Conservation (phyloP, 2,888 invertebrate species). For the Drosophila peninsularis region DNA sequence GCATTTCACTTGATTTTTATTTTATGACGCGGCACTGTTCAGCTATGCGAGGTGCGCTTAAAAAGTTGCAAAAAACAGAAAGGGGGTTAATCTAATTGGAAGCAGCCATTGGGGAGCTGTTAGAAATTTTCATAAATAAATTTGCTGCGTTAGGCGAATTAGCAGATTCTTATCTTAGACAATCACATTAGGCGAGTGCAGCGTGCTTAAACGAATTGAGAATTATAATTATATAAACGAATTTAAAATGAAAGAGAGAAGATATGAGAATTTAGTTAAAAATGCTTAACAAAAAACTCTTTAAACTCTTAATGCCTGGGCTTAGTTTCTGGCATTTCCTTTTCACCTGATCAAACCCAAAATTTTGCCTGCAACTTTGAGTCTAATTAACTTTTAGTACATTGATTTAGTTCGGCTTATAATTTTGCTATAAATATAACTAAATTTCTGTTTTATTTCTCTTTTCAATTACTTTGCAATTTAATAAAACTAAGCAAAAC, state of each 20-base stretch:
- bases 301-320: too few relatives aligned
- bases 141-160: neutral
- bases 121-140: slow-evolving; percentile 6
- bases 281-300: too few relatives aligned
- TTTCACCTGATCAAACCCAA: too few relatives aligned
- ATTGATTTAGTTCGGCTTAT: neutral
- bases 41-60: slow-evolving; percentile 16
- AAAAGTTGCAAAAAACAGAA: neutral
- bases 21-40: slow-evolving; percentile 35
- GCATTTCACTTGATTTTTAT: slow-evolving; percentile 65
- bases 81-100: neutral
- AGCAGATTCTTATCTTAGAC: neutral
- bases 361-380: too few relatives aligned
- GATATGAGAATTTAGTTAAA: neutral
- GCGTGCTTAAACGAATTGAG: neutral
- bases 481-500: slow-evolving; percentile 14
- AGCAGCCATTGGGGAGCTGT: slow-evolving; percentile 5
- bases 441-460: neutral
- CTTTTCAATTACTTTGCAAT: neutral
- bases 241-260: neutral
- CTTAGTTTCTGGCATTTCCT: too few relatives aligned
- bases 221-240: neutral
- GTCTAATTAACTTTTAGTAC: neutral
- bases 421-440: neutral
- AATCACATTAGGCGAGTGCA: neutral